Evolutionary conservation across 2,888 invertebrate genomes (phyloP).

Genomic region (Ypsolopha scabrella): DNA sequence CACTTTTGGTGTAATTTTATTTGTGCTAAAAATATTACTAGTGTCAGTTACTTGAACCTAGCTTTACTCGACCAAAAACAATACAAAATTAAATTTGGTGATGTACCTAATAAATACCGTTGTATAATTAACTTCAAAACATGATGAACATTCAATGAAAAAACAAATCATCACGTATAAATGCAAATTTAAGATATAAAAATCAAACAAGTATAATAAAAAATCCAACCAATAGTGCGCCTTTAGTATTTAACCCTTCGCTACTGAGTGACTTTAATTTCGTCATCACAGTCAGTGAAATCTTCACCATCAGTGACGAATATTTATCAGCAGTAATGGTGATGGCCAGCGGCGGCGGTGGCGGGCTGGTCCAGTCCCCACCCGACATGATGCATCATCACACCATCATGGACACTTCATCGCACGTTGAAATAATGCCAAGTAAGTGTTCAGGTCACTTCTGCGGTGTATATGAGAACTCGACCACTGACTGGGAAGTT

Average conservation of each 20-base stretch:
- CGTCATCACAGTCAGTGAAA: conserved; percentile 6
- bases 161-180: not conserved
- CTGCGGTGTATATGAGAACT: too few species aligned
- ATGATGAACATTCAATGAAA: not conserved
- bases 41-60: too few species aligned
- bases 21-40: not conserved
- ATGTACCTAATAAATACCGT: too few species aligned
- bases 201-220: too few species aligned
- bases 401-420: conserved; percentile 62
- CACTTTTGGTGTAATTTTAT: conserved; percentile 10
- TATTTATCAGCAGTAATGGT: conserved; percentile 48
- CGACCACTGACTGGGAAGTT: too few species aligned
- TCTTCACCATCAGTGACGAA: conserved; percentile 28
- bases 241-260: too few species aligned
- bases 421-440: conserved; percentile 65
- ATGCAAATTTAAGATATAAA: too few species aligned
- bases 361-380: conserved; percentile 68
- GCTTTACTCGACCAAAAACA: too few species aligned
- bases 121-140: too few species aligned
- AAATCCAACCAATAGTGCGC: too few species aligned
- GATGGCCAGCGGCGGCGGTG: conserved; percentile 64
- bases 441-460: conserved; percentile 29
- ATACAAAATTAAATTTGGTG: too few species aligned
- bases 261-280: too few species aligned
- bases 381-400: conserved; percentile 65